Base-by-base conservation (phyloP, 2,888 invertebrate genomes). In the Cecidostiba fungosa region DNA sequence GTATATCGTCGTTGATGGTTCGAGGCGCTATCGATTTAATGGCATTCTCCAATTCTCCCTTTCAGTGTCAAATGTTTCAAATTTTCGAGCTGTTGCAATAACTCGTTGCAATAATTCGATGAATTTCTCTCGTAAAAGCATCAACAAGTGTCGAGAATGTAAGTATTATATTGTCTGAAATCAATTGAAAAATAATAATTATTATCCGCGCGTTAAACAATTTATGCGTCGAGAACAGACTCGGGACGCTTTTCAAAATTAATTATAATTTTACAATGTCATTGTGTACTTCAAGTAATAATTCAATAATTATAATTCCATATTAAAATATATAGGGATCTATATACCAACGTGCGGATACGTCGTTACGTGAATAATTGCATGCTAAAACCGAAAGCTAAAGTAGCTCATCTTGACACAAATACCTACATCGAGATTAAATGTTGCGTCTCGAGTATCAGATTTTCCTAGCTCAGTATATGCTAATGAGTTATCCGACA, bases 211-310 rank as follows among this genome's bases (percentile, higher is more conserved):
- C n/a, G 19, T 54, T 43, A 43, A 43, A 43, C 12, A 12, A 43
- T 43, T 32, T 10, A 12, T 12, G 39, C 6, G 43, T 12, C 43
- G 12, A 12, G 43, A 12, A 12, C 43, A 43, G 43, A 12, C 43
- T 43, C 43, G 43, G 43, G 12, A 43, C 19, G n/a, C 54, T 54
- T 19, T 54, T 54, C 43, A 4, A 54, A 54, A 54, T n/a, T n/a
- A n/a, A 54, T 54, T 54, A 19, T n/a, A 54, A 54, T 73, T 73
- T 73, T 23, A 73, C 26, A 73, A 73, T 73, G 47, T n/a, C n/a
- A n/a, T n/a, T n/a, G n/a, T n/a, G n/a, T n/a, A n/a, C n/a, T n/a
- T n/a, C n/a, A n/a, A n/a, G n/a, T n/a, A n/a, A n/a, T n/a, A n/a
- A n/a, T n/a, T n/a, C n/a, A n/a, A n/a, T n/a, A n/a, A n/a, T n/a